These are phyloP conservation scores for Mesoclemmys tuberculata DNA, from an alignment of 2,113 vertebrate genomes.

Conservation along the genomic window DNA sequence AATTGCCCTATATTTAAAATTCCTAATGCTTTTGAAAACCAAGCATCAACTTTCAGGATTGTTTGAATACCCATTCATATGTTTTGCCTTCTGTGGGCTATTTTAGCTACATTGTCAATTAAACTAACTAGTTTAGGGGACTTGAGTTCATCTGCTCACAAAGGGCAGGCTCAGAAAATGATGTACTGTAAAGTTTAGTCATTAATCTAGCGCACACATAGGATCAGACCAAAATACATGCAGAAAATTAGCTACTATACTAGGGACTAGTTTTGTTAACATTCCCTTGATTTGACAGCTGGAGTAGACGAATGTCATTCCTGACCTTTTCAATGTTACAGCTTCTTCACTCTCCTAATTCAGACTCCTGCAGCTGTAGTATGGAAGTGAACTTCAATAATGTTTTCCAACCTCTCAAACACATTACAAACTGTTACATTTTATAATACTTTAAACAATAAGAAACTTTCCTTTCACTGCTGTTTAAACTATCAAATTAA, in stretches of 20 bases:
- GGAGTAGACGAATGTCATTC: conserved; percentile 69
- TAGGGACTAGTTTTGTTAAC: conserved; percentile 48
- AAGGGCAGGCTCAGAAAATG: not conserved
- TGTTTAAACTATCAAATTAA: conserved; percentile 48
- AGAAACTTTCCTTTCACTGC: conserved; percentile 10
- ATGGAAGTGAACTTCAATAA: conserved; percentile 61
- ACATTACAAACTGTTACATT: conserved; percentile 25
- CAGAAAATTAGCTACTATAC: conserved; percentile 50
- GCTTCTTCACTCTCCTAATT: conserved; percentile 65
- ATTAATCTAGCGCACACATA: not conserved
- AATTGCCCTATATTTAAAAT: not conserved
- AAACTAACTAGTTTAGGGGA: conserved; percentile 12
- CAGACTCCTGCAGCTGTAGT: conserved; percentile 52
- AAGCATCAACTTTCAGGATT: not conserved
- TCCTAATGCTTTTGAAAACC: not conserved
- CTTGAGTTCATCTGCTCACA: conserved; percentile 23
- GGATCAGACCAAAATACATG: conserved; percentile 49
- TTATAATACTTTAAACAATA: conserved; percentile 40
- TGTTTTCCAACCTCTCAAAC: conserved; percentile 40
- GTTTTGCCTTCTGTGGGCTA: not conserved
- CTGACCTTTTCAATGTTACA: conserved; percentile 74
- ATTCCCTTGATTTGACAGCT: conserved; percentile 62
- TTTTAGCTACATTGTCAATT: conserved; percentile 7
- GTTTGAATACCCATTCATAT: not conserved
- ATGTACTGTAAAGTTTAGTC: not conserved